Conservation (phyloP, 2,888 invertebrate genomes). For the Mactromeris polynyma region DNA sequence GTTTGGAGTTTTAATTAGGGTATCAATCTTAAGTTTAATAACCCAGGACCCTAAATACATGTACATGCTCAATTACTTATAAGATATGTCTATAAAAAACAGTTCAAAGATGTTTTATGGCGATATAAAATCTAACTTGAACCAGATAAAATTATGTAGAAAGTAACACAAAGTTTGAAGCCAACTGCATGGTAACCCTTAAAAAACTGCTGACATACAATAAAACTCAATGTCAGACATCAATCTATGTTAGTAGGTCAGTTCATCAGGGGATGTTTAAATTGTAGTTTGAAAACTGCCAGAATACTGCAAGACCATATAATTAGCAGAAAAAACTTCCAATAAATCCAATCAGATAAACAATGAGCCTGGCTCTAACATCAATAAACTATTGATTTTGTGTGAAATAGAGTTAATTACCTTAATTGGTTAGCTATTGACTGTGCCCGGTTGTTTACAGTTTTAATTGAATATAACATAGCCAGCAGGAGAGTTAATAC, state of each 20-base stretch:
- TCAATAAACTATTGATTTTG: conserved; percentile 48
- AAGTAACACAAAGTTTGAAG: neutral
- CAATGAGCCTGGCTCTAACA: conserved; percentile 34
- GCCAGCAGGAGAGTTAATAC: conserved; percentile 12
- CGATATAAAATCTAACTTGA: too few species aligned
- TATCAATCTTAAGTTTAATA: too few species aligned
- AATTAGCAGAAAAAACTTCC: conserved; percentile 34
- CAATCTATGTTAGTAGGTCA: conserved; percentile 8
- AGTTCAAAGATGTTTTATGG: too few species aligned
- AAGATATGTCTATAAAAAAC: too few species aligned
- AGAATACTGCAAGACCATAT: neutral
- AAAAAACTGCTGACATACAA: neutral
- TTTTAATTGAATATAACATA: conserved; percentile 9
- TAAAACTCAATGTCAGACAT: neutral
- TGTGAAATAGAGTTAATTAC: conserved; percentile 52
- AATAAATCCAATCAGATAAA: conserved; percentile 34
- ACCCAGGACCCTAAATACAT: too few species aligned
- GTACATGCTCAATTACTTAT: too few species aligned
- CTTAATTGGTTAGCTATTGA: conserved; percentile 51
- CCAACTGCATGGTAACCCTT: neutral
- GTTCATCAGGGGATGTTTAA: neutral
- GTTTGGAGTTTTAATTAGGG: too few species aligned
- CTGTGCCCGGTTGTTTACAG: conserved; percentile 19
- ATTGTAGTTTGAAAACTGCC: conserved; percentile 12
- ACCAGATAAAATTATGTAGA: too few species aligned